phyloP scores from a whole-genome alignment of 2,113 vertebrate genomes.

The Amazona guildingii region DNA sequence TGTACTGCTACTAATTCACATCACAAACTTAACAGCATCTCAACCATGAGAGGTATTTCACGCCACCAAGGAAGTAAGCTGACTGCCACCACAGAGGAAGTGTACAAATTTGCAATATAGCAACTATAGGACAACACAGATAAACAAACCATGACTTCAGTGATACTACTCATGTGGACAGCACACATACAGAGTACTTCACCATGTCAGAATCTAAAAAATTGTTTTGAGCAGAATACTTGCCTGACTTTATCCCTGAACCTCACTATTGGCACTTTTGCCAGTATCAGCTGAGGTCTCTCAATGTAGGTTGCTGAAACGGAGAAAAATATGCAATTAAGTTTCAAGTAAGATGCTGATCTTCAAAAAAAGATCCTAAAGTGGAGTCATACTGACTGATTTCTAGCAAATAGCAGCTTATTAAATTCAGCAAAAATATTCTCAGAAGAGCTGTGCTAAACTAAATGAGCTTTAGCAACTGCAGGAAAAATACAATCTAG shows the following conservation, averaged over 20 bases:
- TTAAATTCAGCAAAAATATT: background rate
- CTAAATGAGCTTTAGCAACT: background rate
- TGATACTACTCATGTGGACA: background rate
- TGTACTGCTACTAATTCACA: background rate
- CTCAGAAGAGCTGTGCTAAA: background rate
- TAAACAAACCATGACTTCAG: background rate
- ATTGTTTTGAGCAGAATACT: slow-evolving; percentile 24
- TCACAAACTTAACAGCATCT: background rate
- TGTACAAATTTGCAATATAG: background rate
- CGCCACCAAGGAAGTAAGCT: background rate
- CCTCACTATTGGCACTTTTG: slow-evolving; percentile 96
- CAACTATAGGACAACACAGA: background rate
- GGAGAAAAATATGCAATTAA: background rate
- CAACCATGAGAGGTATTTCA: background rate
- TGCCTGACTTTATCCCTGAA: slow-evolving; percentile 95
- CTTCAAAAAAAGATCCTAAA: background rate
- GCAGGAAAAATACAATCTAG: background rate
- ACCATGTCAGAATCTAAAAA: background rate
- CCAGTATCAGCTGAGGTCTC: slow-evolving; percentile 89
- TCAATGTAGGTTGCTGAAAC: slow-evolving; percentile 83
- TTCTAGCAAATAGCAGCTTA: background rate
- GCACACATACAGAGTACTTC: background rate
- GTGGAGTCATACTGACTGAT: background rate
- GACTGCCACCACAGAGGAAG: background rate
- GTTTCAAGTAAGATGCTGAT: background rate